These are phyloP conservation scores for Eudyptes chrysolophus DNA, from an alignment of 2,113 vertebrate species.

Conservation along the genomic window DNA sequence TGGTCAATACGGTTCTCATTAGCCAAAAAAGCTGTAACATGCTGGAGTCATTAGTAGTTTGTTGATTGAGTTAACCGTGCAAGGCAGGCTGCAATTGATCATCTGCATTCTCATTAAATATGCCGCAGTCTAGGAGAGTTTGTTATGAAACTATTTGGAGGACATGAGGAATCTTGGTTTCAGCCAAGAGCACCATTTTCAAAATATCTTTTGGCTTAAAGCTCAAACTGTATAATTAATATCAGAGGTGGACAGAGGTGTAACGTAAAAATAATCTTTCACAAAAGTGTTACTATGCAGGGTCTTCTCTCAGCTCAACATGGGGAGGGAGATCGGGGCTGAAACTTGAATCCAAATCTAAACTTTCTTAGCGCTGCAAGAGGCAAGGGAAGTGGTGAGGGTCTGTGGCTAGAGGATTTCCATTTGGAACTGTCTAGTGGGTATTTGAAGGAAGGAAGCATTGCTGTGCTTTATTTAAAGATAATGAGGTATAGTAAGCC, in stretches of 20 bases:
- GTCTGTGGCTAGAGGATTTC: constrained; percentile 1
- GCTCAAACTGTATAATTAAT: not conserved
- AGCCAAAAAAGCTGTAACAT: constrained; percentile 47
- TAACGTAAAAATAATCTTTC: not conserved
- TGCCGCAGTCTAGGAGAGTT: not conserved
- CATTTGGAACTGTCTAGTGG: not conserved
- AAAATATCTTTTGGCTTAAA: not conserved
- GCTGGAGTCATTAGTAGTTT: constrained; percentile 62
- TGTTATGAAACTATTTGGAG: not conserved
- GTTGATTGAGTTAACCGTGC: constrained; percentile 63
- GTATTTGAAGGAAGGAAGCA: not conserved
- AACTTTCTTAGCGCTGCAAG: not conserved
- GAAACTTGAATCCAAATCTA: constrained; percentile 18
- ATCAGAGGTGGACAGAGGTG: constrained; percentile 32
- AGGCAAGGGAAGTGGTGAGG: not conserved
- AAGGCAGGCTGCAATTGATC: constrained; percentile 62
- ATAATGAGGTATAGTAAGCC: constrained; percentile 35
- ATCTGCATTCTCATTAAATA: constrained; percentile 60
- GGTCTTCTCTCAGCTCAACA: not conserved
- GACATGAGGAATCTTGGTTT: not conserved
- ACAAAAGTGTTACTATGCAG: rapidly evolving
- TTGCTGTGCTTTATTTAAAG: constrained; percentile 31
- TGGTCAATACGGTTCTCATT: constrained; percentile 51
- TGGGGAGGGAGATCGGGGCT: not conserved
- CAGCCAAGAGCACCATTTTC: not conserved